phyloP scores from a whole-genome alignment of 2,888 invertebrate species.

The Pogonocherus hispidulus region DNA sequence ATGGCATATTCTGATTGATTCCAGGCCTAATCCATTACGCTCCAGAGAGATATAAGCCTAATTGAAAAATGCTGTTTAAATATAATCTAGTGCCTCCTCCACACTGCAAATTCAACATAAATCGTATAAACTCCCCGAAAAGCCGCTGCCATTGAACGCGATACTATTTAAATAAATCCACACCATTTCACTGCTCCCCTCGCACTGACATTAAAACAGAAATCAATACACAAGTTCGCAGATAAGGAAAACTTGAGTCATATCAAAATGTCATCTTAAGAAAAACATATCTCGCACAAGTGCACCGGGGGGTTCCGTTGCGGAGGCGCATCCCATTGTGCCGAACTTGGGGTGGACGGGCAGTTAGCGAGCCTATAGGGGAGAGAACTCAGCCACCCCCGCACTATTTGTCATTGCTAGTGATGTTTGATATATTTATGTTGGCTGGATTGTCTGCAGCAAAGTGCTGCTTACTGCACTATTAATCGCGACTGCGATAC shows the following conservation, averaged over 20 bases:
- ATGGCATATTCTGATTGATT: constrained; percentile 16
- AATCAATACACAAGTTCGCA: constrained; percentile 35
- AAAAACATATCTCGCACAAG: constrained; percentile 65
- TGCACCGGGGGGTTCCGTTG: constrained; percentile 53
- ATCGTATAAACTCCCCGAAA: constrained; percentile 50
- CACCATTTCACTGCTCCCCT: constrained; percentile 47
- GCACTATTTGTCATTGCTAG: constrained; percentile 67
- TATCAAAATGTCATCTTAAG: constrained; percentile 67
- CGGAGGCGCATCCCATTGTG: constrained; percentile 47
- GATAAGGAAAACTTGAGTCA: constrained; percentile 59
- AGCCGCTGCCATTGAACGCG: constrained; percentile 42
- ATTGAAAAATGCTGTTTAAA: constrained; percentile 41
- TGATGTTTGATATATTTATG: constrained; percentile 69
- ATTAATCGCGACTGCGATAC: constrained; percentile 57
- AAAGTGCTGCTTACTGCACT: constrained; percentile 61
- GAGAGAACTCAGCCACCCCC: constrained; percentile 56
- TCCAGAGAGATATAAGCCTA: constrained; percentile 33
- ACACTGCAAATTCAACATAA: constrained; percentile 30
- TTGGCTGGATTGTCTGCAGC: constrained; percentile 64
- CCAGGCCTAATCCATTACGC: constrained; percentile 26
- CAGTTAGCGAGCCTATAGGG: constrained; percentile 20
- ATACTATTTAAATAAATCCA: constrained; percentile 54
- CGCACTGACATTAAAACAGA: constrained; percentile 29
- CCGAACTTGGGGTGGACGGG: constrained; percentile 38
- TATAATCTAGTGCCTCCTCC: constrained; percentile 31